Evolutionary conservation across 2,888 invertebrate species (phyloP), one percentile per base, ranked within the genome.

Genomic region (Punctoribates punctum): DNA sequence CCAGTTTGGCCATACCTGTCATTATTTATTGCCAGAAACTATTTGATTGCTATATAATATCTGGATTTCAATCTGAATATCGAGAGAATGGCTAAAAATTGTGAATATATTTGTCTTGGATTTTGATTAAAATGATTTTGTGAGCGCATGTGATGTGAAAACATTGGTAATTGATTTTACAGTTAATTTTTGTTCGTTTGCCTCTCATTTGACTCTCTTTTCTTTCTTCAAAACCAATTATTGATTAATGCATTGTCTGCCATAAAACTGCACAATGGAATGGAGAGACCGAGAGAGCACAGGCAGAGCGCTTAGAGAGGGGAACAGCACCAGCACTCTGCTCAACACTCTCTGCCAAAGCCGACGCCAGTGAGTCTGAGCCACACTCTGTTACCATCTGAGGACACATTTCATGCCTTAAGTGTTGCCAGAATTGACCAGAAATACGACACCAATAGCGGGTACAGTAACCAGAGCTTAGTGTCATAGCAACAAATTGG

Each of bases 171-270:
- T 70, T 70, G 70, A 70, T 70, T 70, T 70, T 70, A 38, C 70
- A 70, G 70, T 70, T 70, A 70, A 46, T 70, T 70, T 70, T 46
- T 46, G 42, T 42, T 42, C 34, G 8, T 34, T 34, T 34, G 34
- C 4, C 34, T 34, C 34, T 34, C 29, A 6, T 60, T 60, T 5
- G 13, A n/a, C 9, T 9, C 9, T 9, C 51, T 25, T 38, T 65
- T 46, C 70, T 70, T 38, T 70, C 70, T 70, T 70, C 70, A 70
- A 70, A 70, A 70, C 70, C 70, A 70, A 70, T 70, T 70, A 70
- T 70, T 70, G 70, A 70, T 70, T 70, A 70, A 70, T 70, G 70
- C 70, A 70, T 70, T 70, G 70, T 70, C 70, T 70, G 70, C 70
- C 70, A 70, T 70, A 70, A 38, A 70, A 70, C 20, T 23, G 70